Evolutionary conservation across 2,797 vertebrate species (phyloP), one percentile per base, ranked within the genome.

Genomic region (Gallirallus australis): DNA sequence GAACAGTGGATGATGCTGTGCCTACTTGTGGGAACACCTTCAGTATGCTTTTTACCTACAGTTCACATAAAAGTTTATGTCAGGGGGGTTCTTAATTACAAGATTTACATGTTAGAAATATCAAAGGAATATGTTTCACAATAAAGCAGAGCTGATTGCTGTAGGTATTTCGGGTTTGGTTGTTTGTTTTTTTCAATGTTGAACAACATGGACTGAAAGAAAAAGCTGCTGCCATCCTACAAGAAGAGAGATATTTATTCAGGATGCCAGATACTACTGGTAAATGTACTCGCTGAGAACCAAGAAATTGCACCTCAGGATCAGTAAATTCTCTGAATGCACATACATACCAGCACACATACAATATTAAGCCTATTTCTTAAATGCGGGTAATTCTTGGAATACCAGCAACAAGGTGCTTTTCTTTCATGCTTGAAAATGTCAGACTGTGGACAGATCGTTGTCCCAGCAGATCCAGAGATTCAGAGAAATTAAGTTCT

Each of bases 141-240:
- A 31, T 53, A 52, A 82, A 86, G 70, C 52, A 39, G 35, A 70
- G 31, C 54, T 68, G 12, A 31, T 73, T 81, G 86, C 30, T 71
- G 16, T 18, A 71, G 31, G 8, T 45, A 47, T 45, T 40, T 52
- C 7, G 25, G 48, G 24, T 27, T 50, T 50, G 48, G 24, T 27
- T 27, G 6, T 4, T 57, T 39, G n/a, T 15, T 13, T 35, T 50
- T 33, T 73, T 69, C 64, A 8, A 45, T 53, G 28, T 56, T 95
- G 89, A 96, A 95, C 42, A 82, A 77, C 57, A 64, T 78, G 61
- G 94, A 73, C 82, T 87, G 40, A 69, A 96, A 91, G 3, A 59
- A 61, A 84, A 96, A 92, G 75, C 59, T 94, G 31, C 66, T 94
- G 28, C 63, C 27, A 39, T 76, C 19, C 28, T 87, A 30, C 14